These are phyloP conservation scores for Euclidia mi DNA, from an alignment of 2,888 invertebrate species.

Conservation along the genomic window DNA sequence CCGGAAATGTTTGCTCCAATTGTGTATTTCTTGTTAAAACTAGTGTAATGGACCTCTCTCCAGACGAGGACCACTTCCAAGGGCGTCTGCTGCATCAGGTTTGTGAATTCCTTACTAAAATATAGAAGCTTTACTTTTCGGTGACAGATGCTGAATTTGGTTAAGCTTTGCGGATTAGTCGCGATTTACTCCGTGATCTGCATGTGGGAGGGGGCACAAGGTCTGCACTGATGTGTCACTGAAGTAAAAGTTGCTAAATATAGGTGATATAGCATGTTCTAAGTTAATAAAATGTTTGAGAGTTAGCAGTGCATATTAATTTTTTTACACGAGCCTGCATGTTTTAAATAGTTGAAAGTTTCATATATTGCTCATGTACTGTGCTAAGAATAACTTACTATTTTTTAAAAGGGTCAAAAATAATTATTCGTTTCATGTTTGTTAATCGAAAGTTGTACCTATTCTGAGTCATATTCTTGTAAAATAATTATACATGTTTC, in stretches of 20 bases:
- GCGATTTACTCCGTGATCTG: constrained; percentile 31
- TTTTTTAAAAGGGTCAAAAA: too few relatives aligned
- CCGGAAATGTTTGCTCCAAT: constrained; percentile 74
- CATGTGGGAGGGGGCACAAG: constrained; percentile 46
- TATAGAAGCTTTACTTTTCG: constrained; percentile 2
- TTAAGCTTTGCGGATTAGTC: constrained; percentile 19
- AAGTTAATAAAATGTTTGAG: neutral
- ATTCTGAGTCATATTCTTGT: too few relatives aligned
- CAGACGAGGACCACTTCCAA: constrained; percentile 95
- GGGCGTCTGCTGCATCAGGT: constrained; percentile 94
- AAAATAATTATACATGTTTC: too few relatives aligned
- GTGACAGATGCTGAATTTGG: neutral
- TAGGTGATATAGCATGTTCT: neutral
- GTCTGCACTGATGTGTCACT: constrained; percentile 24
- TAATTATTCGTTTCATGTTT: neutral
- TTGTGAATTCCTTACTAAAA: constrained; percentile 33
- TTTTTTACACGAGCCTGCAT: neutral
- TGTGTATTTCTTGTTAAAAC: constrained; percentile 57
- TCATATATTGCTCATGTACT: neutral
- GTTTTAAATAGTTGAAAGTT: neutral
- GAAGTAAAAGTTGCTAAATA: neutral
- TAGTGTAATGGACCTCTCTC: constrained; percentile 91
- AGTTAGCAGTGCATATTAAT: neutral
- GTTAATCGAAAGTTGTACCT: too few relatives aligned
- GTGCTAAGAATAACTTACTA: neutral